A percentile compares a stretch with the other conserved stretches of the same genome.
phyloP scores from a whole-genome alignment of 2,888 invertebrate species.

The Tetragonisca angustula region DNA sequence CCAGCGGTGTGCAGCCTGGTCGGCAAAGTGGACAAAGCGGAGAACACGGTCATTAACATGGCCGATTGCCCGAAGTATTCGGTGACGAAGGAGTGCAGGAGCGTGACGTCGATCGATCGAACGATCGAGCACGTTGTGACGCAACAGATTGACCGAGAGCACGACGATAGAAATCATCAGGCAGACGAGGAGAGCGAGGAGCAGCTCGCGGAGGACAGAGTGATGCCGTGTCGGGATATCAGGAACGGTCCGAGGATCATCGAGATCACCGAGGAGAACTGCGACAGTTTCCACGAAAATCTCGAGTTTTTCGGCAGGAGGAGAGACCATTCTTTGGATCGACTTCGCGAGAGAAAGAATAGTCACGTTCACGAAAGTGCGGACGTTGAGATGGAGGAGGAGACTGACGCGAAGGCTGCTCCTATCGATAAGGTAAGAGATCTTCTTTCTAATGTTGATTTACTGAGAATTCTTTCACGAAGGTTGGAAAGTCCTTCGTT shows the following conservation, averaged over 20 bases:
- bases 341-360: constrained; percentile 48
- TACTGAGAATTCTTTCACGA: neutral
- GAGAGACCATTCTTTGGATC: constrained; percentile 67
- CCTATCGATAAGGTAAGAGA: constrained; percentile 48
- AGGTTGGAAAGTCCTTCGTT: neutral
- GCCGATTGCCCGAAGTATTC: constrained; percentile 78
- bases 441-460: neutral
- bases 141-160: constrained; percentile 68
- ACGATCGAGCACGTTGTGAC: constrained; percentile 79
- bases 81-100: constrained; percentile 72
- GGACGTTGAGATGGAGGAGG: constrained; percentile 16
- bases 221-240: constrained; percentile 51
- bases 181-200: constrained; percentile 62
- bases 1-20: constrained; percentile 84
- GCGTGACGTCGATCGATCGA: constrained; percentile 76
- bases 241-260: constrained; percentile 75
- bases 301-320: constrained; percentile 79
- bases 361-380: constrained; percentile 27
- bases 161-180: constrained; percentile 41
- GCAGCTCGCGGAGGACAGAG: constrained; percentile 64
- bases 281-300: constrained; percentile 82
- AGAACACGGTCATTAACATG: constrained; percentile 76
- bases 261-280: constrained; percentile 81
- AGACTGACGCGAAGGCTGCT: constrained; percentile 11
- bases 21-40: constrained; percentile 83